Conservation (phyloP, 2,888 invertebrate species). For the Scaptomyza reducta region DNA sequence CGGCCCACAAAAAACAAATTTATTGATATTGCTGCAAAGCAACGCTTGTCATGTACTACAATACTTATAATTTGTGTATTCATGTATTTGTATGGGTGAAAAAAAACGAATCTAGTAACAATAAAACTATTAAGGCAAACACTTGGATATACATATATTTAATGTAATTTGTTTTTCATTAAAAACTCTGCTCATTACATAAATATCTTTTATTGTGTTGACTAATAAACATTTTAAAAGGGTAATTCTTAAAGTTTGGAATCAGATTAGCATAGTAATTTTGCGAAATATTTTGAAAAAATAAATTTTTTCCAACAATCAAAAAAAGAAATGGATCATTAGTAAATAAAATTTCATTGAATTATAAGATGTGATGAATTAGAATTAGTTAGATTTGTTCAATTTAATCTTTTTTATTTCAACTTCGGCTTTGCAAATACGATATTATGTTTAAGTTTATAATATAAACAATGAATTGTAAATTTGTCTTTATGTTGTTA, state of each 20-base stretch:
- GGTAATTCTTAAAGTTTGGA: too few relatives aligned
- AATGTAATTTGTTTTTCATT: conserved; percentile 18
- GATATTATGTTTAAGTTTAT: too few relatives aligned
- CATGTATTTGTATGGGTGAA: conserved; percentile 6
- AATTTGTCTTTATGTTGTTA: conserved; percentile 66
- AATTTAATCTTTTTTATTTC: background rate
- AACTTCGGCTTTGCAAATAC: background rate
- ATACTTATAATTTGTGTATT: too few relatives aligned
- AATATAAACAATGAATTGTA: conserved; percentile 28
- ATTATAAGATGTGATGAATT: background rate
- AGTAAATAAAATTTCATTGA: background rate
- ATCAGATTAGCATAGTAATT: too few relatives aligned
- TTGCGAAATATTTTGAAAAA: too few relatives aligned
- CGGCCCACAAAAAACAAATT: too few relatives aligned
- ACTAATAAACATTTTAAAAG: conserved; percentile 49
- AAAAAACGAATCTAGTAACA: conserved; percentile 25
- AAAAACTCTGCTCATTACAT: conserved; percentile 35
- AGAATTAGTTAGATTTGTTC: conserved; percentile 7
- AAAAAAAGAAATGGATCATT: background rate
- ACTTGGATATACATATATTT: conserved; percentile 25
- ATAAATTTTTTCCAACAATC: background rate
- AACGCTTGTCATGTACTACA: too few relatives aligned
- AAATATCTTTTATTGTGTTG: conserved; percentile 73
- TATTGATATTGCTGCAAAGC: too few relatives aligned
- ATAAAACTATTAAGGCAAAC: conserved; percentile 67